A percentile compares a stretch with the other conserved stretches of the same genome.
These are phyloP conservation scores for Phyllotis vaccarum DNA, from an alignment of 2,797 vertebrate genomes.

Conservation along the genomic window DNA sequence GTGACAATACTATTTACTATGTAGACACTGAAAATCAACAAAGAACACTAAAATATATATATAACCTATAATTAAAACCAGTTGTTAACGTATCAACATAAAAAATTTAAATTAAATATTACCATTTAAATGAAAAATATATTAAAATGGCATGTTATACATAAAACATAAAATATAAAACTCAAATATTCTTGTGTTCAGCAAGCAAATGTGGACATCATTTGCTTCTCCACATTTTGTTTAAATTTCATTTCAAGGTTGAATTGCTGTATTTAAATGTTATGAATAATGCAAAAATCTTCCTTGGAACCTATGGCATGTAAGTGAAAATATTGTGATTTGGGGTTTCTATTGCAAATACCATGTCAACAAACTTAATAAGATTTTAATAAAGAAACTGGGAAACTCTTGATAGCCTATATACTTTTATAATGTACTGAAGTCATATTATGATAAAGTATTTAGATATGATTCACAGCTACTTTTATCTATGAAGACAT, in stretches of 20 bases:
- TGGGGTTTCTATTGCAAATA: conserved; percentile 77
- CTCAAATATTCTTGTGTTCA: conserved; percentile 70
- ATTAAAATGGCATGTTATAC: conserved; percentile 77
- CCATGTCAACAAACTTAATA: conserved; percentile 64
- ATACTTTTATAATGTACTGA: conserved; percentile 51
- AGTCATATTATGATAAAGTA: conserved; percentile 40
- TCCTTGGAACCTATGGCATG: conserved; percentile 71
- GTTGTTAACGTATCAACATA: conserved; percentile 75
- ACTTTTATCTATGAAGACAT: conserved; percentile 40
- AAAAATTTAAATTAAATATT: conserved; percentile 79
- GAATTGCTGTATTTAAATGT: conserved; percentile 76
- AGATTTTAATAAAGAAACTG: conserved; percentile 70
- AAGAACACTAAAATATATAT: conserved; percentile 71
- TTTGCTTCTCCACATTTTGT: conserved; percentile 79
- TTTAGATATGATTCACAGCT: conserved; percentile 62
- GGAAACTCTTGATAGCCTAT: conserved; percentile 52
- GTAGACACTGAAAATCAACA: conserved; percentile 69
- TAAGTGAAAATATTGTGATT: conserved; percentile 77
- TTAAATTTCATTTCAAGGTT: conserved; percentile 82
- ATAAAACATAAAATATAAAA: conserved; percentile 65
- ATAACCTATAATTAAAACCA: conserved; percentile 71
- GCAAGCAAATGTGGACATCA: conserved; percentile 71
- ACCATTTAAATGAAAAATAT: conserved; percentile 84
- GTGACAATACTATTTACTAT: conserved; percentile 62
- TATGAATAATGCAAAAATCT: conserved; percentile 79